Conservation (phyloP, 1,140 invertebrate genomes). For the Pseudachorutes palmiensis region DNA sequence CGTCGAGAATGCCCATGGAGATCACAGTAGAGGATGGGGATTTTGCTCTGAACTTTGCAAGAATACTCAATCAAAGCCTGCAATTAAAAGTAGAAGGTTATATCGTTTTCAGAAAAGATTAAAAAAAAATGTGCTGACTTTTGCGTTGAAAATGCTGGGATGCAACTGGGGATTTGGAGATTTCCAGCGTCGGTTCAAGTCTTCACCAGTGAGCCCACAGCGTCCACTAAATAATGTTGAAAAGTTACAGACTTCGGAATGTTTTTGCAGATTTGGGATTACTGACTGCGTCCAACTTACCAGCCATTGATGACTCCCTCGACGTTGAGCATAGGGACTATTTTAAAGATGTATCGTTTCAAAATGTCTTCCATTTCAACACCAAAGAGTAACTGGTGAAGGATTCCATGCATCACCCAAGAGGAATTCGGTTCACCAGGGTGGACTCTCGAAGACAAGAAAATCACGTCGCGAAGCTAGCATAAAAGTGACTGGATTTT, state of each 20-base stretch:
- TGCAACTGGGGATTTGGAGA: slow-evolving; percentile 62
- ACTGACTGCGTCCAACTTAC: slow-evolving; percentile 49
- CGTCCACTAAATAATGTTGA: slow-evolving; percentile 56
- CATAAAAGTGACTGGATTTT: slow-evolving; percentile 34
- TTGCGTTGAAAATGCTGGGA: slow-evolving; percentile 74
- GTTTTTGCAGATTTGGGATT: neutral
- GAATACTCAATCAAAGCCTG: slow-evolving; percentile 58
- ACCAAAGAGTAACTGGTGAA: slow-evolving; percentile 58
- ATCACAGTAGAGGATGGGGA: slow-evolving; percentile 70
- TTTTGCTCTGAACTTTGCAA: slow-evolving; percentile 51
- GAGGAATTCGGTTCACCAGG: slow-evolving; percentile 82
- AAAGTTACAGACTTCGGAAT: no score
- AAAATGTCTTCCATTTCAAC: slow-evolving; percentile 53
- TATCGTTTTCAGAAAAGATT: neutral
- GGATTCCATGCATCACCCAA: slow-evolving; percentile 77
- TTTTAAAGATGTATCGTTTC: slow-evolving; percentile 70
- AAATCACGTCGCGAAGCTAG: slow-evolving; percentile 58
- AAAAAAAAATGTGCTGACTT: slow-evolving; percentile 46
- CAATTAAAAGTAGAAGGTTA: slow-evolving; percentile 18
- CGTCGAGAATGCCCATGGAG: slow-evolving; percentile 80
- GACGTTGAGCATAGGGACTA: slow-evolving; percentile 79
- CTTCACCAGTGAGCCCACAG: slow-evolving; percentile 69
- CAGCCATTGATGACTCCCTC: slow-evolving; percentile 83
- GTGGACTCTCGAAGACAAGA: slow-evolving; percentile 73
- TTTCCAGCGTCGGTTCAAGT: slow-evolving; percentile 71